phyloP scores from a whole-genome alignment of 2,888 invertebrate species.

The Odontothrips loti region DNA sequence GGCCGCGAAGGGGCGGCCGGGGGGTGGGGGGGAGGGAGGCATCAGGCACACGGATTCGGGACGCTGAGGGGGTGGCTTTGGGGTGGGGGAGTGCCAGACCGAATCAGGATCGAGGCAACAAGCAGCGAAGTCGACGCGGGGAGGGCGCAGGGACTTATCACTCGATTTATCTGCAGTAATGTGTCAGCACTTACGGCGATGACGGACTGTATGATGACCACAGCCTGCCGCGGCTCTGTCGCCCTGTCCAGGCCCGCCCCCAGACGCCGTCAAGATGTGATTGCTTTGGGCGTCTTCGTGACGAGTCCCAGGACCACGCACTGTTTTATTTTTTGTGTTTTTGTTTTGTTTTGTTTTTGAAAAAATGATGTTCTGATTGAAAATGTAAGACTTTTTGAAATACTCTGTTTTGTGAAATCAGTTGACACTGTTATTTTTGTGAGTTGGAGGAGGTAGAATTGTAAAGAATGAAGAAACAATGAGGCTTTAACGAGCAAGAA shows the following conservation, averaged over 20 bases:
- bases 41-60: neutral
- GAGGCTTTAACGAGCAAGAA: slow-evolving; percentile 15
- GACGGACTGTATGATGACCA: no score
- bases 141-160: neutral
- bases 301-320: neutral
- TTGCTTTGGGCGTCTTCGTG: neutral
- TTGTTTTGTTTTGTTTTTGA: no score
- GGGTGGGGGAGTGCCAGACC: neutral
- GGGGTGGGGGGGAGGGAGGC: neutral
- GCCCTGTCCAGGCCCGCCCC: no score
- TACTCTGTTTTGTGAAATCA: neutral
- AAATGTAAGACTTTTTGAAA: neutral
- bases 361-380: no score
- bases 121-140: neutral
- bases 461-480: neutral
- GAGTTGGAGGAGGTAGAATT: no score
- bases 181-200: no score
- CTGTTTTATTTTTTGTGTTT: no score
- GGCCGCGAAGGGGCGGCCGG: neutral
- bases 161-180: neutral
- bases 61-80: neutral
- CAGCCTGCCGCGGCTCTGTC: no score
- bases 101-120: neutral
- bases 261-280: no score
- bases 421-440: no score